A percentile compares a stretch with the other conserved stretches of the same genome.
phyloP scores from a whole-genome alignment of 2,888 invertebrate species.

The Gisinianus flammeolus region DNA sequence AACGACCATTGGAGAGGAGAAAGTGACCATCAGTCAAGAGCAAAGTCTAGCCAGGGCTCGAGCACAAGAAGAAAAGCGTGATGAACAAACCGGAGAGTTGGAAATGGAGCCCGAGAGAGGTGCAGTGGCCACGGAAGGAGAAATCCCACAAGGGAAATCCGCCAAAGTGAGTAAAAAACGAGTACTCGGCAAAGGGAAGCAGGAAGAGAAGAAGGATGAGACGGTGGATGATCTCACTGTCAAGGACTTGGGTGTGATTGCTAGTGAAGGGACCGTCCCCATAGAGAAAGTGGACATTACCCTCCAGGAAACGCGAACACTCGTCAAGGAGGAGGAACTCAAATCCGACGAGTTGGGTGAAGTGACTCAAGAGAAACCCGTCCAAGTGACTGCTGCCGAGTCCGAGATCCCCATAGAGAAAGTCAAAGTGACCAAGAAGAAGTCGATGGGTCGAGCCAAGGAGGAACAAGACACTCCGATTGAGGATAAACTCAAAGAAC shows the following conservation, averaged over 20 bases:
- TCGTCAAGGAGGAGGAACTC: conserved; percentile 32
- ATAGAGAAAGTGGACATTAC: conserved; percentile 33
- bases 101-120: conserved; percentile 10
- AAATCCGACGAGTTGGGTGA: conserved; percentile 19
- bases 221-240: not conserved
- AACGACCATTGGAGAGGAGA: not conserved
- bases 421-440: conserved; percentile 22
- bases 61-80: conserved; percentile 26
- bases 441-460: conserved; percentile 17
- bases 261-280: conserved; percentile 13
- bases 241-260: conserved; percentile 12
- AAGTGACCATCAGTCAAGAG: conserved; percentile 3
- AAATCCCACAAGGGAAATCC: conserved; percentile 12
- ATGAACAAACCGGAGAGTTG: conserved; percentile 22
- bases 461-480: conserved; percentile 13
- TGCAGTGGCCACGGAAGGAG: conserved; percentile 21
- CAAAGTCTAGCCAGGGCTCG: conserved; percentile 22
- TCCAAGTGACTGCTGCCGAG: not conserved
- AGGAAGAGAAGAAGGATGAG: conserved; percentile 30
- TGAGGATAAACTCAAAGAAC: conserved; percentile 12
- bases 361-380: conserved; percentile 6
- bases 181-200: conserved; percentile 27
- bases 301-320: conserved; percentile 1
- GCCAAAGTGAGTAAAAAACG: conserved; percentile 15
- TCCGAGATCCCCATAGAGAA: conserved; percentile 23